These are phyloP conservation scores for Atherinomorus stipes DNA, from an alignment of 2,113 vertebrate species.

Conservation along the genomic window DNA sequence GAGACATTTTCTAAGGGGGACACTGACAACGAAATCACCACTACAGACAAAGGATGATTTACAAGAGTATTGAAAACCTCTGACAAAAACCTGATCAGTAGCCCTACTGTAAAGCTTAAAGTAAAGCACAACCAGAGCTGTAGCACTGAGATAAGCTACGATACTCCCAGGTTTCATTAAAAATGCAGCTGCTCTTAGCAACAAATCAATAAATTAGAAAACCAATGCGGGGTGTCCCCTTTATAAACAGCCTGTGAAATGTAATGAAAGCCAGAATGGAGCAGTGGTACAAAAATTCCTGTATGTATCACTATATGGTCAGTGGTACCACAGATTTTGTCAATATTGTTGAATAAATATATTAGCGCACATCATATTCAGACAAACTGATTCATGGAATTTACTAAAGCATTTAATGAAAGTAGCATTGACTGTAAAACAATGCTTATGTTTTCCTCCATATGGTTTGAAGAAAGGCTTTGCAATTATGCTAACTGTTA, in stretches of 20 bases:
- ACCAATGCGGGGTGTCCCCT: slow-evolving; percentile 37
- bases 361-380: not conserved
- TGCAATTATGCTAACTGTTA: too few relatives aligned
- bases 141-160: slow-evolving; percentile 22
- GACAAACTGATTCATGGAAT: not conserved
- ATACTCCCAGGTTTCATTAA: slow-evolving; percentile 59
- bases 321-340: slow-evolving; percentile 9
- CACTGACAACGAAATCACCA: not conserved
- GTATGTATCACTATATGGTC: slow-evolving; percentile 4
- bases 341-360: not conserved
- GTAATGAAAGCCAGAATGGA: slow-evolving; percentile 48
- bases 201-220: slow-evolving; percentile 72
- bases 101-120: slow-evolving; percentile 27
- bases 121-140: slow-evolving; percentile 16
- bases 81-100: slow-evolving; percentile 23
- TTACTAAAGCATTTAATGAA: not conserved
- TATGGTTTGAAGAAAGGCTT: too few relatives aligned
- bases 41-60: slow-evolving; percentile 19
- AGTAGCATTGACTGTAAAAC: not conserved
- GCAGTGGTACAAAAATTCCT: slow-evolving; percentile 15
- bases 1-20: slow-evolving; percentile 3
- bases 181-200: slow-evolving; percentile 62
- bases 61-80: slow-evolving; percentile 3
- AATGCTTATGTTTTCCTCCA: not conserved
- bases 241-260: slow-evolving; percentile 53